phyloP scores from a whole-genome alignment of 2,888 invertebrate genomes.

The Sarcophaga variegata region DNA sequence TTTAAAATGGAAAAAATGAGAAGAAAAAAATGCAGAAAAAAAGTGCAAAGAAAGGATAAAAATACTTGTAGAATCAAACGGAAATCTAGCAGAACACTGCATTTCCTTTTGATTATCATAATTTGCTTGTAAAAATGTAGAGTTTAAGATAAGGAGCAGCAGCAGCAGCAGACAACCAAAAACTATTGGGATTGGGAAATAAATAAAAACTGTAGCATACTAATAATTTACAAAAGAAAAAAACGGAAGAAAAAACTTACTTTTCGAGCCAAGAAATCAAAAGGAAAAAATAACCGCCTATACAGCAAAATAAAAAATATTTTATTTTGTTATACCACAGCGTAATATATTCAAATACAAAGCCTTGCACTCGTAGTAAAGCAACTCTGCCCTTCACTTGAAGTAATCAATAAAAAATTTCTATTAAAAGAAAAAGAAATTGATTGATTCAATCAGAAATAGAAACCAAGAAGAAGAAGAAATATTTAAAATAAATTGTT shows the following conservation, averaged over 20 bases:
- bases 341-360: too few relatives aligned
- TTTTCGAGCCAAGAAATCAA: not conserved
- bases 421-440: too few relatives aligned
- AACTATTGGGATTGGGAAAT: not conserved
- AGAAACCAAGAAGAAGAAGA: too few relatives aligned
- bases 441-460: too few relatives aligned
- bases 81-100: conserved; percentile 59
- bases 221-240: not conserved
- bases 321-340: too few relatives aligned
- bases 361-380: too few relatives aligned
- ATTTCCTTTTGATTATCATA: conserved; percentile 63
- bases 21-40: not conserved
- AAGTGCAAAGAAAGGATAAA: not conserved
- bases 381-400: too few relatives aligned
- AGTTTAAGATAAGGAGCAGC: conserved; percentile 10
- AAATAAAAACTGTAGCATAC: not conserved
- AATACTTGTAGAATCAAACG: conserved; percentile 45
- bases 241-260: conserved; percentile 14
- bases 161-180: conserved; percentile 8
- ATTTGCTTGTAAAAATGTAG: conserved; percentile 45
- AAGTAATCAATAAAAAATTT: too few relatives aligned
- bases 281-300: not conserved
- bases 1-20: not conserved
- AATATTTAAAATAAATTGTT: too few relatives aligned
- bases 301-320: not conserved